phyloP scores from a whole-genome alignment of 1,140 invertebrate species.

The Cotesia typhae region DNA sequence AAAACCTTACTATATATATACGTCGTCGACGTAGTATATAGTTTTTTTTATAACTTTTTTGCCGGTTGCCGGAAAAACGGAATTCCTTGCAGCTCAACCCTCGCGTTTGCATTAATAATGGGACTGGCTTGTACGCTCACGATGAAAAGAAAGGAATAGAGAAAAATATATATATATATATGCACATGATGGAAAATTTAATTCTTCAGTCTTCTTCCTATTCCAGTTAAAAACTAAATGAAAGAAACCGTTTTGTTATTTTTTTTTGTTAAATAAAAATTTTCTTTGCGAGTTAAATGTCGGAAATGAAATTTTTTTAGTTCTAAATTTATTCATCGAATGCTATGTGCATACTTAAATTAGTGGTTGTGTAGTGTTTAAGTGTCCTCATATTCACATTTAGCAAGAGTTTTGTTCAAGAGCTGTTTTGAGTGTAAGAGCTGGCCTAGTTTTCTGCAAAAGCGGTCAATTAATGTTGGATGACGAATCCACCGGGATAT shows the following conservation, averaged over 20 bases:
- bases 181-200: too few relatives aligned
- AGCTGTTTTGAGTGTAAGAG: slow-evolving; percentile 1
- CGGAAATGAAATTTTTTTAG: slow-evolving; percentile 9
- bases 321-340: neutral
- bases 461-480: slow-evolving; percentile 28
- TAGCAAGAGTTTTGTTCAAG: neutral
- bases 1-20: slow-evolving; percentile 3
- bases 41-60: slow-evolving; percentile 2
- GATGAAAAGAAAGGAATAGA: slow-evolving; percentile 9
- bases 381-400: neutral
- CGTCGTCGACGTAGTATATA: neutral
- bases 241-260: too few relatives aligned
- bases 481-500: neutral
- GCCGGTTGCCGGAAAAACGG: slow-evolving; percentile 17
- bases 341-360: too few relatives aligned
- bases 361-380: too few relatives aligned
- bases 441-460: slow-evolving; percentile 8
- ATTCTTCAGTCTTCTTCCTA: too few relatives aligned
- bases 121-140: slow-evolving; percentile 8
- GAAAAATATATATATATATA: slow-evolving; percentile 15
- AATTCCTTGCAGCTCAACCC: slow-evolving; percentile 26
- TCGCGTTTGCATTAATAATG: slow-evolving; percentile 31
- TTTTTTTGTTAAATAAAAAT: too few relatives aligned
- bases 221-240: too few relatives aligned
- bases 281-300: neutral